Evolutionary conservation across 2,797 vertebrate genomes (phyloP).

Genomic region (Poeciliopsis gracilis): DNA sequence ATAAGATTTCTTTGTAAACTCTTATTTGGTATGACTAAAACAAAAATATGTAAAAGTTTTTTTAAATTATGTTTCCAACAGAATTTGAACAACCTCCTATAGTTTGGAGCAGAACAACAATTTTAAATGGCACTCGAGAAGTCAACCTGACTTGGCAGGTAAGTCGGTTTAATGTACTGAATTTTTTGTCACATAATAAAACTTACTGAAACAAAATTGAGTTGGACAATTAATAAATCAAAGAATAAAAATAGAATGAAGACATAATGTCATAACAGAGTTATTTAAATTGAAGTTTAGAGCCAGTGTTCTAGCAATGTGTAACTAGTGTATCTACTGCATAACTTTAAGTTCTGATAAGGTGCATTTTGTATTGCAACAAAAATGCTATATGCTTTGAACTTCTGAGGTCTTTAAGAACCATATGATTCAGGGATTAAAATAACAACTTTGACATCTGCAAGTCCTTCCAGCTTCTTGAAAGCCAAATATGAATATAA

Average conservation of each 20-base stretch:
- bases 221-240: not conserved
- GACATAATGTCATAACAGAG: not conserved
- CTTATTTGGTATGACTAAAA: not conserved
- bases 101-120: conserved; percentile 14
- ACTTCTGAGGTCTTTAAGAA: not conserved
- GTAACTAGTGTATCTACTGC: not conserved
- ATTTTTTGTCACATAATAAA: not conserved
- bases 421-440: not conserved
- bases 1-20: not conserved
- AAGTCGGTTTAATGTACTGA: conserved; percentile 18
- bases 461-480: not conserved
- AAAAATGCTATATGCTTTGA: not conserved
- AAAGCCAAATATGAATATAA: not conserved
- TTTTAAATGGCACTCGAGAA: conserved; percentile 38
- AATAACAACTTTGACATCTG: not conserved
- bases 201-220: not conserved
- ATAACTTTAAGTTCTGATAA: not conserved
- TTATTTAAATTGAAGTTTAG: not conserved
- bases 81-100: conserved; percentile 58
- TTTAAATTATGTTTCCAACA: conserved; percentile 37
- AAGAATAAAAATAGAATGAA: not conserved
- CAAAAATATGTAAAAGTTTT: not conserved
- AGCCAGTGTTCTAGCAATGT: not conserved
- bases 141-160: conserved; percentile 70
- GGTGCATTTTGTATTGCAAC: not conserved